phyloP scores from a whole-genome alignment of 2,797 vertebrate genomes.

The Tympanoctomys barrerae region DNA sequence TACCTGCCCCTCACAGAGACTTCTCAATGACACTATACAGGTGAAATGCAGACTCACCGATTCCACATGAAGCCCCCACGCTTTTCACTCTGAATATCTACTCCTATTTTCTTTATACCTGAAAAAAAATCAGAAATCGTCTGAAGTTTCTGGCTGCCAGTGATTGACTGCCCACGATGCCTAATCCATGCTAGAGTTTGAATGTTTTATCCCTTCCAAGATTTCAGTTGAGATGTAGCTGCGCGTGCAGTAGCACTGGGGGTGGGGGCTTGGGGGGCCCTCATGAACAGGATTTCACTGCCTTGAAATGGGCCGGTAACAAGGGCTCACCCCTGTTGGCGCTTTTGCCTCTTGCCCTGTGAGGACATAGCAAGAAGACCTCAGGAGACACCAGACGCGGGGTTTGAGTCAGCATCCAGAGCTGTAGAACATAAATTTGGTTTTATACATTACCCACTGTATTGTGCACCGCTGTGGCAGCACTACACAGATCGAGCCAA shows the following conservation, averaged over 20 bases:
- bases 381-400: too few relatives aligned
- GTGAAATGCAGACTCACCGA: neutral
- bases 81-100: neutral
- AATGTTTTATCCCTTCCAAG: neutral
- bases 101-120: neutral
- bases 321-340: too few relatives aligned
- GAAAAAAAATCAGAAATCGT: neutral
- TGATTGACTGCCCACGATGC: too few relatives aligned
- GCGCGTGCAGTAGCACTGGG: too few relatives aligned
- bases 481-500: neutral
- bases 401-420: neutral
- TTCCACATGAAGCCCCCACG: neutral
- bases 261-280: neutral
- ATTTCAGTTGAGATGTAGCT: neutral
- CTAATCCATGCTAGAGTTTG: neutral
- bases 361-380: neutral
- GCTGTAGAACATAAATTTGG: neutral
- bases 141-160: neutral
- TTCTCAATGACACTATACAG: neutral
- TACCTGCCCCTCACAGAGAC: neutral
- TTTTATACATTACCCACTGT: neutral
- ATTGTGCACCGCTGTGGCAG: too few relatives aligned
- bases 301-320: neutral
- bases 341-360: neutral
- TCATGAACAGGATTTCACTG: rapidly evolving